Evolutionary conservation across 2,797 vertebrate species (phyloP).

Genomic region (Anguilla obscura): DNA sequence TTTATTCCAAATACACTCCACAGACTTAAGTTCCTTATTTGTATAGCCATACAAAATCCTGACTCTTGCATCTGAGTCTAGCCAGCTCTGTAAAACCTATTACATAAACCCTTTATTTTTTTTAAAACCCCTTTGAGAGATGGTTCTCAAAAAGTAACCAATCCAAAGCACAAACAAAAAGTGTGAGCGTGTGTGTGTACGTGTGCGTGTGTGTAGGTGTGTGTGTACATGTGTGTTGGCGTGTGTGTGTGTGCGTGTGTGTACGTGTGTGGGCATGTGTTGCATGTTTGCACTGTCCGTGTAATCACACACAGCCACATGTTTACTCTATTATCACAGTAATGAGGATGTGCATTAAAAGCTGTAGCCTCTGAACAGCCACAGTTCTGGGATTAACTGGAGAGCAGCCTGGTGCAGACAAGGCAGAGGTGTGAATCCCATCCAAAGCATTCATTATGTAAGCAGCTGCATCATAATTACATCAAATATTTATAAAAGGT

Average conservation of each 20-base stretch:
- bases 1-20: not conserved
- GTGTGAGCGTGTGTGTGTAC: too few relatives aligned
- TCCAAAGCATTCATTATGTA: not conserved
- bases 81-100: not conserved
- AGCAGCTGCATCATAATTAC: not conserved
- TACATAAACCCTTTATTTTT: not conserved
- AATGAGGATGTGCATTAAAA: not conserved
- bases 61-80: not conserved
- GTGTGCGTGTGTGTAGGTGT: too few relatives aligned
- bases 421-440: not conserved
- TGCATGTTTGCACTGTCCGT: too few relatives aligned
- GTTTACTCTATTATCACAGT: not conserved
- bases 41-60: not conserved
- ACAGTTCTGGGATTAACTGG: not conserved
- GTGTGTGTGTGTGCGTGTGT: not conserved
- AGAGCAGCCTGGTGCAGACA: not conserved
- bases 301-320: not conserved
- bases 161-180: too few relatives aligned
- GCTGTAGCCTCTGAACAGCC: not conserved
- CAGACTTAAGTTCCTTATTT: not conserved
- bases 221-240: too few relatives aligned
- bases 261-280: not conserved
- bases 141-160: not conserved
- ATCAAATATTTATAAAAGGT: constrained; percentile 1
- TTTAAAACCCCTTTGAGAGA: not conserved